These are phyloP conservation scores for Lontra canadensis DNA, from an alignment of 2,113 vertebrate species.

Conservation along the genomic window DNA sequence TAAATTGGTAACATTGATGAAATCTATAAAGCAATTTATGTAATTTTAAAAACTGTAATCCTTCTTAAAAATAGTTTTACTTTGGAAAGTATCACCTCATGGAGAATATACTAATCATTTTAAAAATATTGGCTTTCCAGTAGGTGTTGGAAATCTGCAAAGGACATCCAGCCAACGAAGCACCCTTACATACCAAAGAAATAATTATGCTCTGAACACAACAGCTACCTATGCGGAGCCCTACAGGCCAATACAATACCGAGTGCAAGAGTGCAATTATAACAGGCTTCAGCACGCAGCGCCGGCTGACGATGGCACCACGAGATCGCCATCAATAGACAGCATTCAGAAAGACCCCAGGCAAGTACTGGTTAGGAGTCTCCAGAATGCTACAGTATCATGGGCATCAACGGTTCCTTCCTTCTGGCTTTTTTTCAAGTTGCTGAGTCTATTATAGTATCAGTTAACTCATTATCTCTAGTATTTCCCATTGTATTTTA, in stretches of 20 bases:
- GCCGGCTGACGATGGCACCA: slow-evolving; percentile 89
- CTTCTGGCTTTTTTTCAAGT: background rate
- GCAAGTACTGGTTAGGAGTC: slow-evolving; percentile 79
- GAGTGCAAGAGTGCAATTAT: slow-evolving; percentile 89
- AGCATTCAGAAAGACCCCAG: slow-evolving; percentile 99
- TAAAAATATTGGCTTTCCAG: slow-evolving; percentile 70
- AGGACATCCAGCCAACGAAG: slow-evolving; percentile 95
- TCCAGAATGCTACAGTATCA: fast-evolving
- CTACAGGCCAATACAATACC: slow-evolving; percentile 90
- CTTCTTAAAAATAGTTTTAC: background rate
- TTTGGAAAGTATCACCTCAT: background rate
- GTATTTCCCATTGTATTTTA: background rate
- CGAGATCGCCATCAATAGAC: slow-evolving; percentile 96
- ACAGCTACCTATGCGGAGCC: slow-evolving; percentile 92
- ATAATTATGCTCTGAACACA: slow-evolving; percentile 90
- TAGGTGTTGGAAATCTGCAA: slow-evolving; percentile 95
- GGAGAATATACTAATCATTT: slow-evolving; percentile 55
- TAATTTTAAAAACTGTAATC: background rate
- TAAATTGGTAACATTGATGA: background rate
- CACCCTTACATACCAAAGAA: slow-evolving; percentile 97
- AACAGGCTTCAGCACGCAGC: slow-evolving; percentile 83
- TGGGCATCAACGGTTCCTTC: background rate
- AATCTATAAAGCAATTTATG: background rate
- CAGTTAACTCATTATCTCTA: background rate
- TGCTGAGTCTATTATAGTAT: background rate